Evolutionary conservation across 2,888 invertebrate species (phyloP), one percentile per base, ranked within the genome.

Genomic region (Nomada lathburiana): DNA sequence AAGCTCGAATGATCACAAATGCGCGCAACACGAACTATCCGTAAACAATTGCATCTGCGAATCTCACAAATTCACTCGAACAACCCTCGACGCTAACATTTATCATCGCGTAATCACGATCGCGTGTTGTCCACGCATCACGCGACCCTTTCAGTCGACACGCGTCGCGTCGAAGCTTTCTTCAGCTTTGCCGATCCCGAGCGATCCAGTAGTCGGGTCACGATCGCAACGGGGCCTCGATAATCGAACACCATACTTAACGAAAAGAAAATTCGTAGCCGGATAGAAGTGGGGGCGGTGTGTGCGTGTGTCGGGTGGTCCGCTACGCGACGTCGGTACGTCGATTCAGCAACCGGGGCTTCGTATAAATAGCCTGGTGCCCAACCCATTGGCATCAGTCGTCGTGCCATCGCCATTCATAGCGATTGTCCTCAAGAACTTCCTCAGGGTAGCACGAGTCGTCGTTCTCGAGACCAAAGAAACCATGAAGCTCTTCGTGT

Each of bases 241-340:
- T 94, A 92, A 93, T 93, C 93, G 93, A 93, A 93, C 89, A 91
- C 93, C 93, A 92, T 92, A 93, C 92, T 90, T 93, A 93, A 93
- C 91, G 94, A 93, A 94, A 94, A 93, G 93, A 93, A 93, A 94
- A 94, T 93, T 92, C 89, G 90, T 89, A 85, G 86, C 76, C 76
- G 81, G 76, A 73, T 53, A 71, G 84, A 89, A 88, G 91, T 89
- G 89, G 92, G 90, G 88, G 72, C 63, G 86, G 79, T 75, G 79
- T 64, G 26, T 75, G 79, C 62, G 26, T 64, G 77, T 82, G 67
- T 69, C 67, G 85, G 79, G 82, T 79, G 75, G 82, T 72, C 74
- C 76, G 73, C 80, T 81, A 78, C 57, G 74, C 67, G 67, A 63
- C 55, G 62, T 59, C 67, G 80, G 70, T 65, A 10, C 75, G 60